A percentile compares a stretch with the other conserved stretches of the same genome.
Conservation (phyloP, 2,113 vertebrate species). For the Anguilla rostrata region DNA sequence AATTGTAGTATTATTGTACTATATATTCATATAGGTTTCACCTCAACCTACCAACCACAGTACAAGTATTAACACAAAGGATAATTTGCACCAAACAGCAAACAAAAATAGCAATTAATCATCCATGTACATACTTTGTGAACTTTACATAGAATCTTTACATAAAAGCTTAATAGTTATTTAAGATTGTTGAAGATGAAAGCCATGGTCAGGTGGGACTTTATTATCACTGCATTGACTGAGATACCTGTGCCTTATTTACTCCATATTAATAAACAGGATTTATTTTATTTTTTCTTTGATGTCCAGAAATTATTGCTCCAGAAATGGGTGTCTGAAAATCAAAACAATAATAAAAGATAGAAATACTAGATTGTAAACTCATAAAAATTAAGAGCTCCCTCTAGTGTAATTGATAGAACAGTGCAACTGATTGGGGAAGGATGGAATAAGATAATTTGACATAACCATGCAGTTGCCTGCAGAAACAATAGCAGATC, state of each 20-base stretch:
- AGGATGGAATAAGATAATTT: neutral
- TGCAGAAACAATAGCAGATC: no score
- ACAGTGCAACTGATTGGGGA: neutral
- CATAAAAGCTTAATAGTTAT: no score
- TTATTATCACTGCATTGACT: neutral
- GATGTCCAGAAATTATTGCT: neutral
- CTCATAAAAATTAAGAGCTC: conserved; percentile 1
- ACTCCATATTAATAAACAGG: neutral
- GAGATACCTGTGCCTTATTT: neutral
- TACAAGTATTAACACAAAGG: neutral
- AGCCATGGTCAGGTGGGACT: neutral
- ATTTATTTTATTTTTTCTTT: neutral
- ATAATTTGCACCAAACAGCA: neutral
- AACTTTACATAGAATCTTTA: neutral
- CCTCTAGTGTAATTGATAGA: conserved; percentile 6
- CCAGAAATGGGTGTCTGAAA: neutral
- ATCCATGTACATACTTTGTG: neutral
- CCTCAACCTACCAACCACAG: neutral
- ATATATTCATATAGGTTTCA: neutral
- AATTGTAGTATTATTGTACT: neutral
- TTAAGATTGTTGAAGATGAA: no score
- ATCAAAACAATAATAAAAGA: neutral
- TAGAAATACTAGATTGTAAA: neutral
- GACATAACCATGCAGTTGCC: neutral
- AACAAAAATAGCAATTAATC: neutral